Evolutionary conservation across 2,888 invertebrate genomes (phyloP).

Genomic region (Cyrtodaria siliqua): DNA sequence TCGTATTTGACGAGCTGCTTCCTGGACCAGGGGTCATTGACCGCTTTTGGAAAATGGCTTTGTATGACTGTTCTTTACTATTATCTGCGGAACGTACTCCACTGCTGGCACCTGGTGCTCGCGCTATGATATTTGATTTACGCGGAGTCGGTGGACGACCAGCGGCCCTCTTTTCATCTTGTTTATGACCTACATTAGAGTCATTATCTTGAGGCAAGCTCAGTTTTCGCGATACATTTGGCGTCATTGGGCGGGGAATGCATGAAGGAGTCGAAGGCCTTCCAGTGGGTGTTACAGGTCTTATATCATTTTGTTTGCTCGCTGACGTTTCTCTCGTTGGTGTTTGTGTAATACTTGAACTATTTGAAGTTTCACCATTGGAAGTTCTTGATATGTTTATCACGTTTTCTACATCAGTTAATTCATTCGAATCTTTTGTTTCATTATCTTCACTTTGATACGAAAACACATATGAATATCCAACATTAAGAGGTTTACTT

Average conservation of each 20-base stretch:
- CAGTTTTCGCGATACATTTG: slow-evolving; percentile 56
- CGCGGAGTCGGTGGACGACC: slow-evolving; percentile 68
- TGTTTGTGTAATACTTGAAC: too few species aligned
- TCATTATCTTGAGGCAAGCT: slow-evolving; percentile 35
- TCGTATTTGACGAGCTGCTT: slow-evolving; percentile 12
- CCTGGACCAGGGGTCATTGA: slow-evolving; percentile 74
- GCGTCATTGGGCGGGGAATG: slow-evolving; percentile 67
- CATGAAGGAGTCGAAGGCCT: slow-evolving; percentile 66
- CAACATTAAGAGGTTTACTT: slow-evolving; percentile 51
- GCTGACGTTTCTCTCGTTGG: too few species aligned
- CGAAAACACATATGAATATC: slow-evolving; percentile 47
- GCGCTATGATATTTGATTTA: slow-evolving; percentile 66
- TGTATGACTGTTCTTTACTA: slow-evolving; percentile 68
- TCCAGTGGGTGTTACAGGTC: slow-evolving; percentile 49
- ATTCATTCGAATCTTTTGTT: slow-evolving; percentile 21
- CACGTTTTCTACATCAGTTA: slow-evolving; percentile 39
- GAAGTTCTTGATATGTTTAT: too few species aligned
- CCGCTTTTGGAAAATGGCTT: slow-evolving; percentile 70
- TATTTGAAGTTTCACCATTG: too few species aligned
- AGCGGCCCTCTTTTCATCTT: slow-evolving; percentile 17
- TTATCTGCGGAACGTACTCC: slow-evolving; percentile 32
- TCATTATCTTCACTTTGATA: slow-evolving; percentile 27
- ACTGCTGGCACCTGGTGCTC: too few species aligned
- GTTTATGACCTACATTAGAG: neutral
- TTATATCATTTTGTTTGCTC: slow-evolving; percentile 10